Base-by-base conservation (phyloP, 2,113 vertebrate genomes). In the Elephantulus edwardii region DNA sequence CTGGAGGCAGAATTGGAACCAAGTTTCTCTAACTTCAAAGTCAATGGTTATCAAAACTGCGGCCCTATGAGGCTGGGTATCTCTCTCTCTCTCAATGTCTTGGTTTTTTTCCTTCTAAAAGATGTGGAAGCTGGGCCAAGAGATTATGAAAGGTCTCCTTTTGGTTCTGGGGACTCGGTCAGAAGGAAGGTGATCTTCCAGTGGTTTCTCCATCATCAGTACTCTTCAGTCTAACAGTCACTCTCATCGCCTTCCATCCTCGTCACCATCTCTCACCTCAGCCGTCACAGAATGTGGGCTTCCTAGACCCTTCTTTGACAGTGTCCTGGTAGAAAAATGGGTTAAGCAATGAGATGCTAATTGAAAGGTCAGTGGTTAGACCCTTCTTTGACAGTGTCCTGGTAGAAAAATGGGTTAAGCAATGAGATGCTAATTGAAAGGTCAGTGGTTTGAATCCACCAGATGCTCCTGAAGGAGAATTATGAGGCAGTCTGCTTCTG, bases 181-280 rank as follows among this genome's bases (percentile, higher is more conserved):
- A 35, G n/a, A 64, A 68, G 17, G 52, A 50, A 0, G 19, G 68
- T 92, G 46, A 38, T 8, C 26, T 20, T 40, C 44, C 20, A 2
- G 10, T 1, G 4, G 52, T 40, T 35, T 24, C 6, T 0, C 38
- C 1, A 1, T 6, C 24, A 5, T 54, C 46, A 58, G 42, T 33
- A 16, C 77, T 44, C 20, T 3, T 50, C 48, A 9, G n/a, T 7
- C 64, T 24, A 14, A 8, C 40, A 38, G 26, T 28, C 16, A 3
- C 60, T 70, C 10, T 33, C 48, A 38, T 8, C 4, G 4, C 9
- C 0, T 0, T 24, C 48, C 46, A 70, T 8, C 68, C 56, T 52
- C 56, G 20, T n/a, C 26, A 20, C 62, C 0, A 0, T 68, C 6
- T 77, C 60, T 60, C 72, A 79, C 80, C 5, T n/a, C 26, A 16